These are phyloP conservation scores for Selene dorsalis DNA, from an alignment of 2,797 vertebrate genomes.

Conservation along the genomic window DNA sequence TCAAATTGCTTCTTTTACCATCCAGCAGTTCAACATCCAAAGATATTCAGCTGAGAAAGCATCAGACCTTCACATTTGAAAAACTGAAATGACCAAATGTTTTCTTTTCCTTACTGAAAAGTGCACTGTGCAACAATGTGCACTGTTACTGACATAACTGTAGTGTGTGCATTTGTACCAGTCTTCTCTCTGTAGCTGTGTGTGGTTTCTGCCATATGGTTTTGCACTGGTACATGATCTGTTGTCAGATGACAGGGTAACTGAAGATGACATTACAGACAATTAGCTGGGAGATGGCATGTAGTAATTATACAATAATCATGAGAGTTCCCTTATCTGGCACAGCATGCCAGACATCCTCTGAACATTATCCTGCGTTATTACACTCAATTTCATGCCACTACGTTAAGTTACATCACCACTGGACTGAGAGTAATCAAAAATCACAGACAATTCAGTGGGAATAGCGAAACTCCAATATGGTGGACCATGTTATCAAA, in stretches of 20 bases:
- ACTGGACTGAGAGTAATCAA: conserved; percentile 52
- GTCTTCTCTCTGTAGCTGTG: background rate
- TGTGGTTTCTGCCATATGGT: background rate
- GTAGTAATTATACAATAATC: conserved; percentile 60
- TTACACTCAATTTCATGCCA: conserved; percentile 62
- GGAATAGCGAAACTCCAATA: conserved; percentile 47
- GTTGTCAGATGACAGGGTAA: conserved; percentile 53
- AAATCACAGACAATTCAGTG: conserved; percentile 52
- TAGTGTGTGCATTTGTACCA: background rate
- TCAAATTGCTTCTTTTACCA: too few species aligned
- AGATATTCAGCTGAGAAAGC: too few species aligned
- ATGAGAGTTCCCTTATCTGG: conserved; percentile 51
- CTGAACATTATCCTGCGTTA: conserved; percentile 52
- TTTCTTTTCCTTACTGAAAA: background rate
- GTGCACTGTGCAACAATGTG: too few species aligned
- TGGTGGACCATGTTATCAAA: conserved; percentile 47
- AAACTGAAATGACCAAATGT: too few species aligned
- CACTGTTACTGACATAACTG: background rate
- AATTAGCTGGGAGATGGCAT: conserved; percentile 63
- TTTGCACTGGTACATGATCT: conserved; percentile 26
- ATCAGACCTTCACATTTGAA: background rate
- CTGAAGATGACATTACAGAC: conserved; percentile 63
- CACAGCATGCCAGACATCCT: conserved; percentile 39
- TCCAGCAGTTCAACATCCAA: too few species aligned
- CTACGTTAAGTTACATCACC: conserved; percentile 51